Conservation (phyloP, 1,140 invertebrate species). For the Thereuonema tuberculata region DNA sequence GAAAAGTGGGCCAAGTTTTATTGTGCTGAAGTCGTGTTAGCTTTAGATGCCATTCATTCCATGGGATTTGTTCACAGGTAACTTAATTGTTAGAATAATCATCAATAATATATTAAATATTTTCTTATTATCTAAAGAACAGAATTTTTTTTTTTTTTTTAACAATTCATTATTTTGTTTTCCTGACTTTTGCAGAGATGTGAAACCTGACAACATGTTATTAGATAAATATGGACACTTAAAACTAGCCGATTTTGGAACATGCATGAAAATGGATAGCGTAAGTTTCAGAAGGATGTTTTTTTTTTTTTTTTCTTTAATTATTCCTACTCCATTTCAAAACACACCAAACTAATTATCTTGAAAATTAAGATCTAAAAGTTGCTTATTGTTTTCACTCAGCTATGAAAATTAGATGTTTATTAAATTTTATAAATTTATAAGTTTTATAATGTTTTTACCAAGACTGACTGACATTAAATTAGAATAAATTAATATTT, state of each 20-base stretch:
- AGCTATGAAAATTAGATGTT: neutral
- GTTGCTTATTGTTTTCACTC: neutral
- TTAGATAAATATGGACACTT: slow-evolving; percentile 87
- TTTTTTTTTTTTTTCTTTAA: neutral
- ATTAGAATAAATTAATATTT: too few species aligned
- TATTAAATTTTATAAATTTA: too few species aligned
- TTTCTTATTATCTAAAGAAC: neutral
- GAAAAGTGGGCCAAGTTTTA: slow-evolving; percentile 99
- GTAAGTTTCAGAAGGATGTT: slow-evolving; percentile 36
- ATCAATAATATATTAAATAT: too few species aligned
- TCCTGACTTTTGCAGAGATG: slow-evolving; percentile 50
- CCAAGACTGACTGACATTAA: too few species aligned
- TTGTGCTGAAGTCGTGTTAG: slow-evolving; percentile 95
- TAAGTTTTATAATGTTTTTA: too few species aligned
- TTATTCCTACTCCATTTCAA: neutral
- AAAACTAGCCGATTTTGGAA: slow-evolving; percentile 97
- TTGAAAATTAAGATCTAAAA: neutral
- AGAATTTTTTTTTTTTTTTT: neutral
- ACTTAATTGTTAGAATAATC: too few species aligned
- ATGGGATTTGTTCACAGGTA: slow-evolving; percentile 96
- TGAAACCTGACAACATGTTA: slow-evolving; percentile 99
- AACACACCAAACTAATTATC: too few species aligned
- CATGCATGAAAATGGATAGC: slow-evolving; percentile 94
- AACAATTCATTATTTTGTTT: neutral
- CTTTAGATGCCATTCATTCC: slow-evolving; percentile 92